These are phyloP conservation scores for Drosophila sulfurigaster DNA, from an alignment of 1,140 invertebrate genomes.

Conservation along the genomic window DNA sequence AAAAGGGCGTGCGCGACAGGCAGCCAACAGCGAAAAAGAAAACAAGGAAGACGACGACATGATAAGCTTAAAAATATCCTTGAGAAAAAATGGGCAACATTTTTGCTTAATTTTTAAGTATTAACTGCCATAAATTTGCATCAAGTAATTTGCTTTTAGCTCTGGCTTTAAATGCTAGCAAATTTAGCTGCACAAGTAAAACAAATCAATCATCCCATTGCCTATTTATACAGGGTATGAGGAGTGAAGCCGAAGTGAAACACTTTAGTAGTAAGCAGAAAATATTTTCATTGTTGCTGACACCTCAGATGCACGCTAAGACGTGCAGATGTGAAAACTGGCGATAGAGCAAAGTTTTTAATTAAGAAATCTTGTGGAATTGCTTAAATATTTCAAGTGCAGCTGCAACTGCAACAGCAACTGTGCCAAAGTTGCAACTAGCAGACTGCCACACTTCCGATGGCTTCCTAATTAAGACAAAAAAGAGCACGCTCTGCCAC, in stretches of 20 bases:
- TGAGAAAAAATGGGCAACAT: background rate
- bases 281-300: conserved; percentile 83
- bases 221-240: conserved; percentile 12
- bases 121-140: too few relatives aligned
- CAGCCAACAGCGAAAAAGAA: conserved; percentile 14
- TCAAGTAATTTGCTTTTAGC: too few relatives aligned
- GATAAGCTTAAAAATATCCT: background rate
- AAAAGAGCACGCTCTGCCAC: conserved; percentile 47
- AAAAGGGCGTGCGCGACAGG: conserved; percentile 36
- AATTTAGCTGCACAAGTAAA: too few relatives aligned
- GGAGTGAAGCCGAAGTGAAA: conserved; percentile 43
- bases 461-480: conserved; percentile 73
- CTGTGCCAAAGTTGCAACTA: conserved; percentile 42
- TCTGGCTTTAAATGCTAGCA: too few relatives aligned
- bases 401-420: conserved; percentile 45
- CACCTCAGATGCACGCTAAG: conserved; percentile 60
- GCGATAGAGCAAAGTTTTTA: conserved; percentile 72
- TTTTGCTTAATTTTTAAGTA: background rate
- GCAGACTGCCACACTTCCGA: conserved; percentile 24
- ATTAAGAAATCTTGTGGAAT: conserved; percentile 81
- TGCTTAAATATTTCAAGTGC: conserved; percentile 77
- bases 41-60: background rate
- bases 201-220: too few relatives aligned
- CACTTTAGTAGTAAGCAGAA: conserved; percentile 67
- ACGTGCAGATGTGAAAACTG: conserved; percentile 14